Percentiles rank a stretch among this genome's conserved stretches.
These are phyloP conservation scores for Oithona nana DNA, from an alignment of 2,888 invertebrate genomes.

Conservation along the genomic window DNA sequence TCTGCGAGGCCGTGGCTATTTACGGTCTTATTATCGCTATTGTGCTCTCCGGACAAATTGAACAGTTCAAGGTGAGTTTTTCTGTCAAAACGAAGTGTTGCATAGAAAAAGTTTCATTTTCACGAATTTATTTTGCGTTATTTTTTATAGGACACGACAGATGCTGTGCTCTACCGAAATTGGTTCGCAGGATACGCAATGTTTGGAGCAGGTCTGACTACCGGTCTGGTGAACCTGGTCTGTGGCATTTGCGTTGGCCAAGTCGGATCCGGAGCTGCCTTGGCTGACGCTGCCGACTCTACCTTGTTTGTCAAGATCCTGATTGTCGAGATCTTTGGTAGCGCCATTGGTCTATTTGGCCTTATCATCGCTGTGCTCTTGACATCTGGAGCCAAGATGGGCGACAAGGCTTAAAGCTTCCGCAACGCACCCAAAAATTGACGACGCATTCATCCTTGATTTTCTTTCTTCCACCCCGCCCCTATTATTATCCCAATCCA, in stretches of 20 bases:
- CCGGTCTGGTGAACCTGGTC: slow-evolving; percentile 66
- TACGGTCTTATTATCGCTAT: slow-evolving; percentile 97
- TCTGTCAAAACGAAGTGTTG: not conserved
- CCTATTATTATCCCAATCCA: too few relatives aligned
- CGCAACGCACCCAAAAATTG: too few relatives aligned
- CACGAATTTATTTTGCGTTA: too few relatives aligned
- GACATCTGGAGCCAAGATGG: slow-evolving; percentile 63
- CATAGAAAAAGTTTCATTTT: too few relatives aligned
- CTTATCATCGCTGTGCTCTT: slow-evolving; percentile 93
- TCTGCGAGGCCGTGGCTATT: slow-evolving; percentile 99
- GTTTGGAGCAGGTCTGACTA: slow-evolving; percentile 63
- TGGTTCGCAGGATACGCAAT: slow-evolving; percentile 76
- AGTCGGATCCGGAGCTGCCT: slow-evolving; percentile 71
- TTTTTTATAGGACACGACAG: too few relatives aligned
- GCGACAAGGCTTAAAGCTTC: slow-evolving; percentile 37
- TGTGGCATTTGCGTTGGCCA: slow-evolving; percentile 82
- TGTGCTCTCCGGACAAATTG: slow-evolving; percentile 53
- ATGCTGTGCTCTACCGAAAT: slow-evolving; percentile 37
- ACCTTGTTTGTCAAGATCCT: slow-evolving; percentile 92
- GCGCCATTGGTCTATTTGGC: slow-evolving; percentile 95
- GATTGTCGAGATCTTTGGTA: slow-evolving; percentile 96
- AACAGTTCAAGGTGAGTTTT: not conserved
- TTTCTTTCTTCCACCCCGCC: too few relatives aligned
- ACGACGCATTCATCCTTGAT: too few relatives aligned
- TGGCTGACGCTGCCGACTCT: slow-evolving; percentile 92